Evolutionary conservation across 2,797 vertebrate species (phyloP).

Genomic region (Intellagama lesueurii): DNA sequence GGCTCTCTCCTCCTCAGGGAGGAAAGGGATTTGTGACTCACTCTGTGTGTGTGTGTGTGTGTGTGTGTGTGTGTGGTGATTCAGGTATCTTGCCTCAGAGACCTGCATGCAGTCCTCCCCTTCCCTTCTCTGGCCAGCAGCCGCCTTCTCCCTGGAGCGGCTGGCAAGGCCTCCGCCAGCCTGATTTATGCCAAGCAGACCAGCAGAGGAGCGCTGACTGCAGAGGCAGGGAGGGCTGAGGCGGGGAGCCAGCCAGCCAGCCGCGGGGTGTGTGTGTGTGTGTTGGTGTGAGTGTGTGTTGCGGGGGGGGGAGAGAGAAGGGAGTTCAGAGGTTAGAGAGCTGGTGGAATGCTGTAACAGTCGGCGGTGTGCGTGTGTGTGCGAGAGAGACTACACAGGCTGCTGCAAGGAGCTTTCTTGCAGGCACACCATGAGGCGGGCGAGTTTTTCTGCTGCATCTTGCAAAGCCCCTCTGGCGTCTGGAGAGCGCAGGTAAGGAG

Average conservation of each 20-base stretch:
- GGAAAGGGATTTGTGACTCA: too few relatives aligned
- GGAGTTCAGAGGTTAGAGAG: conserved; percentile 74
- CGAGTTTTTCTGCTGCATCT: conserved; percentile 41
- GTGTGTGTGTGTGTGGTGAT: conserved; percentile 26
- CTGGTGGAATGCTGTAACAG: conserved; percentile 69
- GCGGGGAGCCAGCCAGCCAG: too few relatives aligned
- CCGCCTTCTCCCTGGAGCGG: conserved; percentile 34
- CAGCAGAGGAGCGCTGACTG: conserved; percentile 69
- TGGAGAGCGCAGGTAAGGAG: conserved; percentile 63
- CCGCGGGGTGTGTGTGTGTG: too few relatives aligned
- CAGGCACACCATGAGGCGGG: conserved; percentile 56
- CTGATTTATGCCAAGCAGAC: conserved; percentile 72
- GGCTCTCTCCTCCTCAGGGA: too few relatives aligned
- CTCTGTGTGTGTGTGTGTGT: too few relatives aligned
- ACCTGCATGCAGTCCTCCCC: conserved; percentile 58
- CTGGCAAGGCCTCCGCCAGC: conserved; percentile 63
- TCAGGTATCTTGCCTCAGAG: conserved; percentile 58
- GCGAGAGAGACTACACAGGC: conserved; percentile 34
- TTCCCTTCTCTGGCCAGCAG: conserved; percentile 66
- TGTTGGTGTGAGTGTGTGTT: too few relatives aligned
- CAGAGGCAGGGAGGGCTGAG: conserved; percentile 42
- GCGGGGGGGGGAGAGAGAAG: conserved; percentile 33
- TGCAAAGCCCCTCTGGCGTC: conserved; percentile 52
- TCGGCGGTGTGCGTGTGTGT: conserved; percentile 31
- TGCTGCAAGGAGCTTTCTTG: conserved; percentile 58